Base-by-base conservation (phyloP, 2,888 invertebrate species). In the Troides aeacus region DNA sequence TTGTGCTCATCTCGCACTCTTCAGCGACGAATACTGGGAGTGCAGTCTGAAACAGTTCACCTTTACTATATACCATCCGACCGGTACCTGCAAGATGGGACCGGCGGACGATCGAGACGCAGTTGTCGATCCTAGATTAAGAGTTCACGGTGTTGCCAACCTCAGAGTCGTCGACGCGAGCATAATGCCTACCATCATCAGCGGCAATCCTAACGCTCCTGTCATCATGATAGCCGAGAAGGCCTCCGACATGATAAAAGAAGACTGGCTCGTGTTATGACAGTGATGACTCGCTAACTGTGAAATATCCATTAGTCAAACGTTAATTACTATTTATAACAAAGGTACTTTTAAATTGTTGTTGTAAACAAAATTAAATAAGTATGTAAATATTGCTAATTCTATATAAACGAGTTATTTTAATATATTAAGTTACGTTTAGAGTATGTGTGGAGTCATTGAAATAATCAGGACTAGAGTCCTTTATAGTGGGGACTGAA, bases 151-250 rank as follows among this genome's bases (percentile, higher is more conserved):
- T 0, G 94, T 97, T 0, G 94, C 95, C 1, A 95, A 96, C 42
- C 86, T 97, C 36, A 93, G 97, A 72, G 96, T 97, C 0, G 95
- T 95, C 0, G 97, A 97, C 81, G 97, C 97, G 0, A 97, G 97
- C 73, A 95, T 98, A 66, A 97, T 98, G 97, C 97, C 97, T 0
- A 95, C 94, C 1, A 97, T 98, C 72, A 94, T 97, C 18, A 97
- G 97, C 82, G 97, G 97, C 0, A 97, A 98, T 88, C 97, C 97
- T 0, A 97, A 97, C 83, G 97, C 97, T 1, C 97, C 97, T 0
- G 95, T 95, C 1, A 97, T 98, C 61, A 97, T 97, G 97, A 97
- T 98, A 66, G 98, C 96, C 0, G 97, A 98, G 80, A 97, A 97
- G 83, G 97, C 95, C 0, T 95, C 97, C 10, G 97, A 98, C 81